Conservation (phyloP, 2,113 vertebrate genomes). For the Nyctereutes procyonoides region DNA sequence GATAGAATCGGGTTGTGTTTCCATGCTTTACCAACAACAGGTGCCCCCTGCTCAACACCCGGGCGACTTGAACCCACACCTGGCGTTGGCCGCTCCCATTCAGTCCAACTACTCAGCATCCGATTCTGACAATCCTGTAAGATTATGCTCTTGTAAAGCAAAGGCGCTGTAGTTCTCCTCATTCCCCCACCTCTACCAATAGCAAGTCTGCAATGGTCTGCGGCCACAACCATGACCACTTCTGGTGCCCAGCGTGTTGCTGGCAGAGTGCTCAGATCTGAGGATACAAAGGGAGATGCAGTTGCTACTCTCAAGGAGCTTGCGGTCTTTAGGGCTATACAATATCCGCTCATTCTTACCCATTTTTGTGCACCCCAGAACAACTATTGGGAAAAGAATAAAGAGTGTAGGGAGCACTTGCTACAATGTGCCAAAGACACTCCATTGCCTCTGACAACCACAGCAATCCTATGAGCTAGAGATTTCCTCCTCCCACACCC, state of each 20-base stretch:
- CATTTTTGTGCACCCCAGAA: neutral
- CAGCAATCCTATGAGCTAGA: neutral
- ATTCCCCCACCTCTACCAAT: neutral
- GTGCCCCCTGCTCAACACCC: slow-evolving; percentile 13
- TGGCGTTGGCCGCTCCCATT: neutral
- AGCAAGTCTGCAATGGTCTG: neutral
- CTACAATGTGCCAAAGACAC: neutral
- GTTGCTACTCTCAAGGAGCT: neutral
- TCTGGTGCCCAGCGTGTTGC: rapidly evolving
- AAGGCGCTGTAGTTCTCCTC: neutral
- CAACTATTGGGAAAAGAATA: neutral
- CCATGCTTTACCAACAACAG: slow-evolving; percentile 29
- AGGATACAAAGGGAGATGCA: neutral
- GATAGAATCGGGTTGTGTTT: slow-evolving; percentile 44
- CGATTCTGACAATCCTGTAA: neutral
- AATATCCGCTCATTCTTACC: neutral
- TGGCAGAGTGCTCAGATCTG: neutral
- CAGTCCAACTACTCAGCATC: neutral
- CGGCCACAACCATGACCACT: rapidly evolving
- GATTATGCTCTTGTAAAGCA: neutral
- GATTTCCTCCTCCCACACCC: neutral
- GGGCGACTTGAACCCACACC: neutral
- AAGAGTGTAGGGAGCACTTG: neutral
- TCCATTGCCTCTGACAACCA: rapidly evolving
- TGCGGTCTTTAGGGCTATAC: neutral